Evolutionary conservation across 2,113 vertebrate genomes (phyloP), one percentile per base, ranked within the genome.

Genomic region (Gopherus evgoodei): DNA sequence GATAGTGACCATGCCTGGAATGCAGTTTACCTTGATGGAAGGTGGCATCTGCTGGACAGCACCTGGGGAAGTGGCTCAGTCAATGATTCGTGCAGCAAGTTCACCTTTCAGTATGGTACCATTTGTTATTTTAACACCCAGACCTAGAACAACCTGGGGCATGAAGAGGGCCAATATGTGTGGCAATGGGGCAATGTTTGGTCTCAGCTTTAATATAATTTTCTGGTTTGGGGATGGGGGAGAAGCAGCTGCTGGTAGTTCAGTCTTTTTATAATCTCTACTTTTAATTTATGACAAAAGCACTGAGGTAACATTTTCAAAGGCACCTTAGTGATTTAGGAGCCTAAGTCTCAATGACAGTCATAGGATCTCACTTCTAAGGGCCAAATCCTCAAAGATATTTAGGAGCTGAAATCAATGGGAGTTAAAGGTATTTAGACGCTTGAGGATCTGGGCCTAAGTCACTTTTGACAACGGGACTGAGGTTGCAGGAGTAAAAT

Each of bases 41-140:
- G 96, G 50, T 99, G 98, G 98, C 98, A 99, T 89, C 96, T 99
- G n/a, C 94, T 99, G 27, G 98, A 99, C 62, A 98, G 98, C 94
- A 99, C 98, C n/a, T 99, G 98, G 98, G 98, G 98, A 84, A 98
- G 98, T 0, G 98, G 98, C 59, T 69, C 90, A 44, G 96, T 98
- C 12, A 97, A 98, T 9, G 94, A 98, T 5, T 25, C 92, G 27
- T 97, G 95, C 92, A 98, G 97, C 93, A 98, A 97, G 38, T 99
- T 99, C 96, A 98, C 97, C 87, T 98, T 98, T 95, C 97, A 98
- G 98, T 99, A 94, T 89, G 97, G 97, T 96, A 80, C 11, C 2
- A 13, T 11, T 5, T n/a, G 16, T 22, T 47, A 0, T 0, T 22
- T 83, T 19, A 84, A 49, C 2, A 47, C 19, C 29, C 1, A 79